Percentiles rank a stretch among this genome's conserved stretches.
phyloP scores from a whole-genome alignment of 2,797 vertebrate species.

The Pipistrellus pipistrellus region DNA sequence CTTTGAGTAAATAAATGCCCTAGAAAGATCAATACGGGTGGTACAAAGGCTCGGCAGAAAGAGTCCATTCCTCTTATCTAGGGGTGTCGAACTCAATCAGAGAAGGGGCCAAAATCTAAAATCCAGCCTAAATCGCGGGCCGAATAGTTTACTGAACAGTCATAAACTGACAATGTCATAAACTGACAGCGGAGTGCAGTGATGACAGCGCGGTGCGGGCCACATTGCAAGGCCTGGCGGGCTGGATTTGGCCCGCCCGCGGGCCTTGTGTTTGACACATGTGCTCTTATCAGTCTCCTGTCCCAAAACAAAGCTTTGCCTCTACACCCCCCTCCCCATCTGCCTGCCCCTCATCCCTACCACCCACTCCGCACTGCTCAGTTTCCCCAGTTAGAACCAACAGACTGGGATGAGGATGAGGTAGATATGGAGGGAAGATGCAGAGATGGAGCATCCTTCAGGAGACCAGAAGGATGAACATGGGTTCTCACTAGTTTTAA shows the following conservation, averaged over 20 bases:
- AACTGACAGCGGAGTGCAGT: too few relatives aligned
- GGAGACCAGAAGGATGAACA: not conserved
- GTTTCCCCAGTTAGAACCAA: not conserved
- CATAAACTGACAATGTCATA: too few relatives aligned
- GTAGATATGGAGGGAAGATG: not conserved
- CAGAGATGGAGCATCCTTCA: not conserved
- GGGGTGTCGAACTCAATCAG: too few relatives aligned
- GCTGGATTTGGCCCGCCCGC: too few relatives aligned
- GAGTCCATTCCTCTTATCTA: not conserved
- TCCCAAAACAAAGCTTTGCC: not conserved
- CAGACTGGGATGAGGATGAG: not conserved
- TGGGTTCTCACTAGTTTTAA: not conserved
- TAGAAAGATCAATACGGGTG: slow-evolving; percentile 47
- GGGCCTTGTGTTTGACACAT: too few relatives aligned
- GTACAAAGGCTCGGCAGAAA: not conserved
- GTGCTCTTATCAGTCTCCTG: not conserved
- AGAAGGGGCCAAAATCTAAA: too few relatives aligned
- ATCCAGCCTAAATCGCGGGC: too few relatives aligned
- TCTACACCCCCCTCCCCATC: not conserved
- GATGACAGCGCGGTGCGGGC: too few relatives aligned
- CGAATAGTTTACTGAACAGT: too few relatives aligned
- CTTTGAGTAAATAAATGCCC: slow-evolving; percentile 69
- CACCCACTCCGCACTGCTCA: not conserved
- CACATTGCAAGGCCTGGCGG: too few relatives aligned
- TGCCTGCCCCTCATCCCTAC: not conserved